Percentiles rank a stretch among this genome's conserved stretches.
phyloP scores from a whole-genome alignment of 2,888 invertebrate genomes.

The Leptinotarsa peninsularis region DNA sequence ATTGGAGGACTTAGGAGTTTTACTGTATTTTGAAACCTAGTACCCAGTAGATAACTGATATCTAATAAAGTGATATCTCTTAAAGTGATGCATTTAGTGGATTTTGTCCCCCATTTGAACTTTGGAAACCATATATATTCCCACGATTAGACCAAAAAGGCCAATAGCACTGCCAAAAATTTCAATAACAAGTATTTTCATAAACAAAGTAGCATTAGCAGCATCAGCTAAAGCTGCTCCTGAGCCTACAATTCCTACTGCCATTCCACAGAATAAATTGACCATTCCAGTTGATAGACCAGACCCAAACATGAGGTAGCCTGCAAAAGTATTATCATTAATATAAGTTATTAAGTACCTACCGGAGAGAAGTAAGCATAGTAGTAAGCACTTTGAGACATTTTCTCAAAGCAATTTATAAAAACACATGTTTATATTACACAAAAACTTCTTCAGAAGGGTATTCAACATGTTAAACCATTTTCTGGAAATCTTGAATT shows the following conservation, averaged over 20 bases:
- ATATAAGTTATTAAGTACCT: too few relatives aligned
- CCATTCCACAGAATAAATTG: slow-evolving; percentile 95
- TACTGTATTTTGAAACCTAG: too few relatives aligned
- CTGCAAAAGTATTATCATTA: slow-evolving; percentile 60
- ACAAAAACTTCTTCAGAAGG: too few relatives aligned
- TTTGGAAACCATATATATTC: slow-evolving; percentile 83
- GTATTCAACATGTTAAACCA: too few relatives aligned
- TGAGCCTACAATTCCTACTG: slow-evolving; percentile 98
- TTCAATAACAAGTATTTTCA: slow-evolving; percentile 98
- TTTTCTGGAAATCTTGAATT: too few relatives aligned
- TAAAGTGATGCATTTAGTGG: slow-evolving; percentile 28
- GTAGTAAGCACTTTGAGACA: too few relatives aligned
- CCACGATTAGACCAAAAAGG: slow-evolving; percentile 97
- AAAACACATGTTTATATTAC: too few relatives aligned
- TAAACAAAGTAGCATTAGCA: slow-evolving; percentile 94
- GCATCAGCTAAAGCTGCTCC: slow-evolving; percentile 99
- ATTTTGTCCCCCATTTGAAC: slow-evolving; percentile 56
- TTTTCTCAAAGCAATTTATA: too few relatives aligned
- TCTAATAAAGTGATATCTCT: too few relatives aligned
- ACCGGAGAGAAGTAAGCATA: too few relatives aligned
- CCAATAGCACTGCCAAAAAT: slow-evolving; percentile 99
- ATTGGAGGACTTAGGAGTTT: too few relatives aligned
- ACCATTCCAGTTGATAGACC: slow-evolving; percentile 95
- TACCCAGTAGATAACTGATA: too few relatives aligned
- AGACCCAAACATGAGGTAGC: slow-evolving; percentile 96